phyloP scores from a whole-genome alignment of 1,140 invertebrate genomes.

The Lucilia cuprina region DNA sequence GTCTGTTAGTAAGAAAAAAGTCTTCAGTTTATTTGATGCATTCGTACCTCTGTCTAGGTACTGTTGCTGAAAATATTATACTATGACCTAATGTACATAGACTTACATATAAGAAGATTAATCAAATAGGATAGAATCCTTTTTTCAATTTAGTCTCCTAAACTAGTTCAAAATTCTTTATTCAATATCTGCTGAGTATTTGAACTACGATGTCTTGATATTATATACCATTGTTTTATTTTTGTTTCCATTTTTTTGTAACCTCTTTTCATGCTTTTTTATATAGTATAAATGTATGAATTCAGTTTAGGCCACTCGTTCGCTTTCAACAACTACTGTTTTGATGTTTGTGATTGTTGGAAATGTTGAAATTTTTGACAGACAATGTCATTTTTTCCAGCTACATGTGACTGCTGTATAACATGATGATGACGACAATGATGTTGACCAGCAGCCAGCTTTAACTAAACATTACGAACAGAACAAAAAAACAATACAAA shows the following conservation, averaged over 20 bases:
- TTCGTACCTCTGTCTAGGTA: too few species aligned
- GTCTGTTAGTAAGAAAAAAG: too few species aligned
- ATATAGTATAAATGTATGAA: not conserved
- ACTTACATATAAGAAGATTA: too few species aligned
- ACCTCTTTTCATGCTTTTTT: conserved; percentile 2
- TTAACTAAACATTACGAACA: not conserved
- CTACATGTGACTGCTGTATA: not conserved
- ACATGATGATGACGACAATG: not conserved
- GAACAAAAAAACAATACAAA: not conserved
- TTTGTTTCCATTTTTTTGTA: not conserved
- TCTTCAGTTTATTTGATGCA: too few species aligned
- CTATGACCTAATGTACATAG: too few species aligned
- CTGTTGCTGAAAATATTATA: too few species aligned
- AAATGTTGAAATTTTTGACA: conserved; percentile 42
- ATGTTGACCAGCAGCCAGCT: not conserved
- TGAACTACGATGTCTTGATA: not conserved
- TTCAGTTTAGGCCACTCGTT: not conserved
- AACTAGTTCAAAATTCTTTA: not conserved
- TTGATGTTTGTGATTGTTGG: conserved; percentile 25
- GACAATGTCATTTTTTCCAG: conserved; percentile 40
- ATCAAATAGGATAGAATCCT: too few species aligned
- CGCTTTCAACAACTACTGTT: not conserved
- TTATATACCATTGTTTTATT: not conserved
- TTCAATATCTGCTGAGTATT: not conserved
- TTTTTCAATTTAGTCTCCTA: too few species aligned